A percentile compares a stretch with the other conserved stretches of the same genome.
phyloP scores from a whole-genome alignment of 2,888 invertebrate genomes.

The Heteromyza rotundicornis region DNA sequence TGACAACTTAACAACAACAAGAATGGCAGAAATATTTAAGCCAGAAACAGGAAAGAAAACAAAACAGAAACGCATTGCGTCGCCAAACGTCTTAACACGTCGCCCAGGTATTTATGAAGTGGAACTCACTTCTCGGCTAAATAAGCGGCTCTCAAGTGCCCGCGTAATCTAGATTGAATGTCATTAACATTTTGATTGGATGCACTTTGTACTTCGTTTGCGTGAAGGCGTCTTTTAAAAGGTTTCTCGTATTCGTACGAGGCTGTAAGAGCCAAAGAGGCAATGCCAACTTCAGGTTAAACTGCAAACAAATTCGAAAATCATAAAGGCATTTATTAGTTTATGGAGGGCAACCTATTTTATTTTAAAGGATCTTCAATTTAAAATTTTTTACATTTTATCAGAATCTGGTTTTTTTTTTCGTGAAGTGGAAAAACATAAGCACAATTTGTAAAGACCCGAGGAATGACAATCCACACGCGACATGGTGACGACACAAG shows the following conservation, averaged over 20 bases:
- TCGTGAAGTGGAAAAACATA: too few species aligned
- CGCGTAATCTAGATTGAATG: slow-evolving; percentile 55
- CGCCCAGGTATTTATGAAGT: slow-evolving; percentile 16
- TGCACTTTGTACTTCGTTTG: slow-evolving; percentile 26
- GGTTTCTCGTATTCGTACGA: too few species aligned
- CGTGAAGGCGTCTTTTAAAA: slow-evolving; percentile 29
- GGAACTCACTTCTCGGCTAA: too few species aligned
- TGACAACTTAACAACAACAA: slow-evolving; percentile 53
- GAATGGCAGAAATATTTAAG: slow-evolving; percentile 21
- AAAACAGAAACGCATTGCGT: slow-evolving; percentile 40
- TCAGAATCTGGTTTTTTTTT: too few species aligned
- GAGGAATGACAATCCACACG: background rate
- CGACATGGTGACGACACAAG: background rate
- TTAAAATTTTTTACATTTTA: too few species aligned
- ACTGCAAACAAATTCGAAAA: too few species aligned
- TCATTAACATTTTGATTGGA: slow-evolving; percentile 62
- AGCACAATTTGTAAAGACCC: background rate
- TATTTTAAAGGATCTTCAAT: too few species aligned
- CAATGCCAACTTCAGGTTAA: too few species aligned
- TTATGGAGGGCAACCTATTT: too few species aligned
- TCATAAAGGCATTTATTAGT: too few species aligned
- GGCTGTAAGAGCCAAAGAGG: too few species aligned
- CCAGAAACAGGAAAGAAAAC: slow-evolving; percentile 7
- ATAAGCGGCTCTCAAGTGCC: slow-evolving; percentile 10
- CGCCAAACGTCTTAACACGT: slow-evolving; percentile 32